Conservation (phyloP, 2,888 invertebrate genomes). For the Crossocerus cetratus region DNA sequence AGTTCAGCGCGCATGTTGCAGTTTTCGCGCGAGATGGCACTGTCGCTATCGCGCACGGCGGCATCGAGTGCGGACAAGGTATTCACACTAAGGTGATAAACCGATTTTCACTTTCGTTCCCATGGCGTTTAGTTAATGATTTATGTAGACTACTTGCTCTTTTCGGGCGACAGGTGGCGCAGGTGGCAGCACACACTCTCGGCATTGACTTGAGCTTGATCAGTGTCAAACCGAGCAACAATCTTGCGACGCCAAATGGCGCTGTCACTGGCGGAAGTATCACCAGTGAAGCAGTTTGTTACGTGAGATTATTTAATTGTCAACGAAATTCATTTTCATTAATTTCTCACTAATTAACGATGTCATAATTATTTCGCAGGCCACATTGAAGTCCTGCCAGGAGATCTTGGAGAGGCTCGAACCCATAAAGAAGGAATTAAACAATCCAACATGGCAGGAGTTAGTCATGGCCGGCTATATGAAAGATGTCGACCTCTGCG, state of each 20-base stretch:
- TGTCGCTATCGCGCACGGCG: slow-evolving; percentile 85
- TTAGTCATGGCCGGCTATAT: slow-evolving; percentile 79
- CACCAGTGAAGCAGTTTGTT: slow-evolving; percentile 83
- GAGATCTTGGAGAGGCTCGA: slow-evolving; percentile 80
- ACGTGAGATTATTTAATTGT: slow-evolving; percentile 69
- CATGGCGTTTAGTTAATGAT: neutral
- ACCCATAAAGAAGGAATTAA: slow-evolving; percentile 79
- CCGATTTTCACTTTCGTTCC: neutral
- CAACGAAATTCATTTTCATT: neutral
- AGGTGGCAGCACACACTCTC: slow-evolving; percentile 85
- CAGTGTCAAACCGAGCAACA: slow-evolving; percentile 83
- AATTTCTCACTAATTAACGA: neutral
- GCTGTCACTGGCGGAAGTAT: slow-evolving; percentile 84
- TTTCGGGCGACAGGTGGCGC: slow-evolving; percentile 79
- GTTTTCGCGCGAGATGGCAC: slow-evolving; percentile 86
- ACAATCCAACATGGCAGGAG: slow-evolving; percentile 80
- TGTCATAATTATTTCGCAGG: slow-evolving; percentile 71
- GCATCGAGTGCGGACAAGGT: slow-evolving; percentile 90
- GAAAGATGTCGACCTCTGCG: slow-evolving; percentile 81
- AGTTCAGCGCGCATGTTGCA: slow-evolving; percentile 81
- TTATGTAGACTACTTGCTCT: neutral
- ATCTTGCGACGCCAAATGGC: slow-evolving; percentile 83
- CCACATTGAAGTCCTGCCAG: slow-evolving; percentile 83
- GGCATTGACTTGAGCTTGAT: slow-evolving; percentile 84
- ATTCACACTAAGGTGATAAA: slow-evolving; percentile 84